Evolutionary conservation across 2,113 vertebrate species (phyloP).

Genomic region (Colossoma macropomum): DNA sequence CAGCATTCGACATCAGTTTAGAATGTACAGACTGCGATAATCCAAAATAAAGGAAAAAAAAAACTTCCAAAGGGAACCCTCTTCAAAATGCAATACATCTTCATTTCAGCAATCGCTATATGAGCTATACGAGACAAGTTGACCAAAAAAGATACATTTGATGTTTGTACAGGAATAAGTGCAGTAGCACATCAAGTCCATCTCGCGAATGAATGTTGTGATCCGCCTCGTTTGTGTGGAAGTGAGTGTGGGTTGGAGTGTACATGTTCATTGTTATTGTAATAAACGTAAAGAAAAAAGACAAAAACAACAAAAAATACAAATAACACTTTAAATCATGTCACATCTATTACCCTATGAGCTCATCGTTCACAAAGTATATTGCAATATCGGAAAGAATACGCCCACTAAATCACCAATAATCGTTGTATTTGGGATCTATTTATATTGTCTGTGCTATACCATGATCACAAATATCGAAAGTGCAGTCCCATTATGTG

Average conservation of each 20-base stretch:
- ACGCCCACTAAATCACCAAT: not conserved
- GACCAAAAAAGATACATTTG: constrained; percentile 71
- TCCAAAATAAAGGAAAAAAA: constrained; percentile 62
- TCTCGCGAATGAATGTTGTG: constrained; percentile 44
- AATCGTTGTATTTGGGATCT: not conserved
- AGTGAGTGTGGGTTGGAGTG: not conserved
- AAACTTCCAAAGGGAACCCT: constrained; percentile 75
- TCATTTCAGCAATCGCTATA: constrained; percentile 68
- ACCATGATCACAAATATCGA: constrained; percentile 24
- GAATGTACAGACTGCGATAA: constrained; percentile 65
- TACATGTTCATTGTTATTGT: constrained; percentile 3
- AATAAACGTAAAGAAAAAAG: constrained; percentile 5
- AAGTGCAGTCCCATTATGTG: constrained; percentile 14
- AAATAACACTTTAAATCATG: constrained; percentile 28
- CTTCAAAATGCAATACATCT: constrained; percentile 76
- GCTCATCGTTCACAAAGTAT: constrained; percentile 27
- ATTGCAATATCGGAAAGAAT: constrained; percentile 22
- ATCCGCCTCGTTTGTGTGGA: constrained; percentile 28
- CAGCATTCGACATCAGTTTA: constrained; percentile 65
- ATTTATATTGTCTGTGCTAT: constrained; percentile 16
- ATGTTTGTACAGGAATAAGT: constrained; percentile 45
- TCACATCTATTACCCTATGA: constrained; percentile 6
- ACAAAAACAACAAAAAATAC: constrained; percentile 26
- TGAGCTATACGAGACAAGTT: constrained; percentile 65
- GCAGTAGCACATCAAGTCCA: constrained; percentile 43